Evolutionary conservation across 2,888 invertebrate species (phyloP), one percentile per base, ranked within the genome.

Genomic region (Hydrotaea diabolus): DNA sequence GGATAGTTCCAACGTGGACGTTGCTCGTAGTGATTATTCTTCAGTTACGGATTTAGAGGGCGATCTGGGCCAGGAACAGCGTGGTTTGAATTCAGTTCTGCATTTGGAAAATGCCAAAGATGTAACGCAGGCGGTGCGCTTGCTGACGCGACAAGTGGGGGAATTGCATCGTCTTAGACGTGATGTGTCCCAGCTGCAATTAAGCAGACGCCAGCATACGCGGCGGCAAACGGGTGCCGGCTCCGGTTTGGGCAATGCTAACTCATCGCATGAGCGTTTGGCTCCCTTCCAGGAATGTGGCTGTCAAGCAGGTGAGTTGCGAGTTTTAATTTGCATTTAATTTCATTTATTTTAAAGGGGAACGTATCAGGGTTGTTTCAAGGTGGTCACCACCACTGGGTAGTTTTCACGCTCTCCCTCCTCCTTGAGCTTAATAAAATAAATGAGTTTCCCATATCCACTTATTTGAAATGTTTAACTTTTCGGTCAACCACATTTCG

Each of bases 201-300:
- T 92, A 82, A 90, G 89, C 79, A 89, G 92, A 59, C 90, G 92
- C 69, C 91, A 91, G 80, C 91, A 92, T 86, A 90, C 92, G 31
- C 91, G 93, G 0, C 90, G 91, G 66, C 89, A 90, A 53, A 88
- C 89, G 0, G 88, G 82, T 82, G 76, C 69, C 94, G 94, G 72
- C 93, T 94, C 13, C 62, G 85, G 82, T 59, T 57, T 77, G 69
- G 80, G 85, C 66, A 94, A 92, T 95, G 95, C 93, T 93, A 49
- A 57, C 46, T 75, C 79, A 26, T 85, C 85, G 8, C 85, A 85
- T 26, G 78, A 85, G 57, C 82, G 80, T 72, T 78, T 82, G 81
- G 75, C 31, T 26, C 26, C 23, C 62, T 83, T 83, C 64, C 87
- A 87, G 77, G 86, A 87, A 53, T 87, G 87, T 31, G 87, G 76